These are phyloP conservation scores for Chloropsis cyanopogon DNA, from an alignment of 2,113 vertebrate species.

Conservation along the genomic window DNA sequence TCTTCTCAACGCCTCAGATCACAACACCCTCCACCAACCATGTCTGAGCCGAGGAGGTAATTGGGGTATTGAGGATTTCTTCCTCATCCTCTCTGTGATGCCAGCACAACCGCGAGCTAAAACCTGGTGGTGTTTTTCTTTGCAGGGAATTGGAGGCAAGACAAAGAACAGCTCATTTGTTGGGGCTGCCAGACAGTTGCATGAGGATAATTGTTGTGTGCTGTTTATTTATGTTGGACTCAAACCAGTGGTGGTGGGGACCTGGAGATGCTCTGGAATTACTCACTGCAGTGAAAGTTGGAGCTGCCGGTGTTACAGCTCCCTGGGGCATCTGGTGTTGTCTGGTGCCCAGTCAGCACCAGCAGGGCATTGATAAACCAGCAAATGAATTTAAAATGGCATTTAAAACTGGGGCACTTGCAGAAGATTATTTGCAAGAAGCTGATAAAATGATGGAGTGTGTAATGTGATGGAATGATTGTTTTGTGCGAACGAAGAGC, in stretches of 20 bases:
- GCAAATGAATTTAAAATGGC: background rate
- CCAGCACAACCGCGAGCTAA: background rate
- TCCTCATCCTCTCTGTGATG: background rate
- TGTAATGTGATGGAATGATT: background rate
- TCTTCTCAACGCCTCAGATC: background rate
- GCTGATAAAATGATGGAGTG: background rate
- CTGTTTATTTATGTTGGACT: conserved; percentile 9
- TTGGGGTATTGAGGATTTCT: background rate
- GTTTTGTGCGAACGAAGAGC: background rate
- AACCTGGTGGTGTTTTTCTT: background rate
- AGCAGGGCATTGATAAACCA: background rate
- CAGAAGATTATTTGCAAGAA: background rate
- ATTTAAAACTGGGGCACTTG: background rate
- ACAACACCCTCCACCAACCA: fast-evolving
- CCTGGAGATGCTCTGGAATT: background rate
- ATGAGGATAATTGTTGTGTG: background rate
- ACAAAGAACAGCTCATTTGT: conserved; percentile 4
- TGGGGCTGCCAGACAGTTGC: background rate
- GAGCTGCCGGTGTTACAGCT: background rate
- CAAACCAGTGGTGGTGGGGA: background rate
- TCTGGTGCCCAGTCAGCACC: background rate
- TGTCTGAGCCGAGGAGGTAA: background rate
- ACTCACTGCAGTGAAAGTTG: background rate
- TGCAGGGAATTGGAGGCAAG: background rate
- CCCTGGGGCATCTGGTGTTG: fast-evolving